phyloP scores from a whole-genome alignment of 2,113 vertebrate genomes.

The Pongo pygmaeus region DNA sequence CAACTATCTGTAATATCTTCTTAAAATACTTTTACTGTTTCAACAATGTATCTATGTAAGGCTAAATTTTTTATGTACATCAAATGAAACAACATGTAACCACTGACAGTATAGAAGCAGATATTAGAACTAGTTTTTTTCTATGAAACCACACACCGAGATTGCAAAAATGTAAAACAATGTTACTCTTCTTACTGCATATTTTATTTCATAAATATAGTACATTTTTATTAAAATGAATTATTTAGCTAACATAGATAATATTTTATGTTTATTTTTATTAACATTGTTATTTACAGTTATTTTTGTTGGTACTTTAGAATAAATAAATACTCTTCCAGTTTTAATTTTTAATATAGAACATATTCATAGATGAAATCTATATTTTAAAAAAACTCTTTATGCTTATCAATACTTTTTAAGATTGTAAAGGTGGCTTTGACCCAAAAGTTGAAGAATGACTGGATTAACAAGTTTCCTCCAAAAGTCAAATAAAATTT shows the following conservation, averaged over 20 bases:
- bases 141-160: not conserved
- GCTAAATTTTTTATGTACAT: not conserved
- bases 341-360: not conserved
- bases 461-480: not conserved
- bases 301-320: not conserved
- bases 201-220: not conserved
- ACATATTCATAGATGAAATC: not conserved
- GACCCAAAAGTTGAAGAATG: not conserved
- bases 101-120: not conserved
- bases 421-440: not conserved
- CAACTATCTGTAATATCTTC: too few species aligned
- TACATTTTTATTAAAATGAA: not conserved
- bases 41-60: not conserved
- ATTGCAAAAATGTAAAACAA: not conserved
- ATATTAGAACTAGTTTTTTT: not conserved
- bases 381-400: not conserved
- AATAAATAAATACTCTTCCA: not conserved
- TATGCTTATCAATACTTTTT: not conserved
- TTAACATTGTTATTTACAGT: not conserved
- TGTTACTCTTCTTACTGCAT: not conserved
- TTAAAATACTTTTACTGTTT: too few species aligned
- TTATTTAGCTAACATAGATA: not conserved
- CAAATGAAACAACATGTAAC: not conserved
- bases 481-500: not conserved
- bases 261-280: not conserved